Percentiles rank a stretch among this genome's conserved stretches.
Evolutionary conservation across 2,797 vertebrate genomes (phyloP).

Genomic region (Alauda arvensis): DNA sequence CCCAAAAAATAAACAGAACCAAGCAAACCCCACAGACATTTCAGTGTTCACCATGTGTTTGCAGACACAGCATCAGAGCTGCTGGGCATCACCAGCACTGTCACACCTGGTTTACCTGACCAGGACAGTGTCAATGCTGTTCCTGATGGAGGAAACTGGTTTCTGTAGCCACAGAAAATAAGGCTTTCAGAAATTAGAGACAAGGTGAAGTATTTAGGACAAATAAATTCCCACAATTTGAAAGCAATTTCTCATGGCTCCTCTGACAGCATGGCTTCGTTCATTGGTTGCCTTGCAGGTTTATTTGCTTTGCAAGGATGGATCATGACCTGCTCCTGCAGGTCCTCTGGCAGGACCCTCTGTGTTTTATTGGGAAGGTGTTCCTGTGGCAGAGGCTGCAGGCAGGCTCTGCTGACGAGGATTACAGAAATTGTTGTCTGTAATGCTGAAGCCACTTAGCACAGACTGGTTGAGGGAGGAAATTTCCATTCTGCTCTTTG

Average conservation of each 20-base stretch:
- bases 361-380: neutral
- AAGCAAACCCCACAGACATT: neutral
- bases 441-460: neutral
- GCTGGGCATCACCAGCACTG: neutral
- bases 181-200: neutral
- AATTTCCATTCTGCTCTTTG: neutral
- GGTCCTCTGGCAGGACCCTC: neutral
- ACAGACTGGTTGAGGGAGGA: neutral
- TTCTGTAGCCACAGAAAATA: neutral
- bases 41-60: neutral
- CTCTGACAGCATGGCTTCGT: neutral
- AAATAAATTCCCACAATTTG: neutral
- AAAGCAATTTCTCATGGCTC: neutral
- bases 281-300: neutral
- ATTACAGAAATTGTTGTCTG: constrained; percentile 1
- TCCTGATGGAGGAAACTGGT: neutral
- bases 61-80: neutral
- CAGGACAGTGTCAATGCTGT: neutral
- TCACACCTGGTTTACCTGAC: neutral
- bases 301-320: neutral
- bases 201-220: neutral
- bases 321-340: neutral
- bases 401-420: neutral
- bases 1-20: no score
- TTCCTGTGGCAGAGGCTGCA: neutral